A percentile compares a stretch with the other conserved stretches of the same genome.
Conservation (phyloP, 2,888 invertebrate genomes). For the Macrosoma leucophasiata region DNA sequence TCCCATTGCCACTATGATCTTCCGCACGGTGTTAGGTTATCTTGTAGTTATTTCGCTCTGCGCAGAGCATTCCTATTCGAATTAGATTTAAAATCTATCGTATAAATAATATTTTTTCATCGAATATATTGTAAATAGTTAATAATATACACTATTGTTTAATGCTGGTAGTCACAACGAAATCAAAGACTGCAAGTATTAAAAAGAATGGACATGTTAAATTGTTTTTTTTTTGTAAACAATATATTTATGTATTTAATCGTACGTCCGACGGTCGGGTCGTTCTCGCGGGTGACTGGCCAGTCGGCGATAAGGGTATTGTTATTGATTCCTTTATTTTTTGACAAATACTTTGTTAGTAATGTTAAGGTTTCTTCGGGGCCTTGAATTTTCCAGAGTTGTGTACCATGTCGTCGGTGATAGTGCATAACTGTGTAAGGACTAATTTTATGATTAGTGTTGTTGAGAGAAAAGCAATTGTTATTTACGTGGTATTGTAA, state of each 20-base stretch:
- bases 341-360: conserved; percentile 61
- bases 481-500: no score
- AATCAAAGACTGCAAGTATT: conserved; percentile 72
- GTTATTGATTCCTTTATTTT: conserved; percentile 66
- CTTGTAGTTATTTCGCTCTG: conserved; percentile 42
- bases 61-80: conserved; percentile 62
- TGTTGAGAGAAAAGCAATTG: no score
- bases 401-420: no score
- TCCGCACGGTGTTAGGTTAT: conserved; percentile 26
- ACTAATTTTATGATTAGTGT: no score
- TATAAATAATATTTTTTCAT: conserved; percentile 37
- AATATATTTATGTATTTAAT: conserved; percentile 64
- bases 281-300: no score
- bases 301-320: conserved; percentile 36
- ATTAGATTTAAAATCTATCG: conserved; percentile 39
- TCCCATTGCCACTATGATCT: conserved; percentile 14
- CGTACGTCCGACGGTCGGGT: conserved; percentile 28
- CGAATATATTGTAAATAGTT: conserved; percentile 67
- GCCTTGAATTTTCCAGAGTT: no score
- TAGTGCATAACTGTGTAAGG: no score
- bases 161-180: conserved; percentile 73
- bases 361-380: conserved; percentile 31
- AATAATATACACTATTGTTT: conserved; percentile 39
- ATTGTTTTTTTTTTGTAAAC: conserved; percentile 37
- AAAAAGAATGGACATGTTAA: conserved; percentile 49